Evolutionary conservation across 2,797 vertebrate genomes (phyloP), one percentile per base, ranked within the genome.

Genomic region (Darevskia nairensis): DNA sequence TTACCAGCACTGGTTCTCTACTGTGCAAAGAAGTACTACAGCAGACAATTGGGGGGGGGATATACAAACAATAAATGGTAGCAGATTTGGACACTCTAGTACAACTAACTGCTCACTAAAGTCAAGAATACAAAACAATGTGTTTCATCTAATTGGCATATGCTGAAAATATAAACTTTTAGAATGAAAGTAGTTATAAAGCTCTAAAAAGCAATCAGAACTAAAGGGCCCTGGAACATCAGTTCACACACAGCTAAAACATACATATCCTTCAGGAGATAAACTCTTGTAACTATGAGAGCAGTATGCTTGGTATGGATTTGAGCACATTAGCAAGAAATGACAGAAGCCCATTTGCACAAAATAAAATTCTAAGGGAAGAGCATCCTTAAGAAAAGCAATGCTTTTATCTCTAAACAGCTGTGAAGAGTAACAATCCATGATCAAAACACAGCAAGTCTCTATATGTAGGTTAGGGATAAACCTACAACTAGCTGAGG

Each of bases 1-100:
- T 96, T 95, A 96, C 86, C 83, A 92, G 61, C 91, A 89, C 69
- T 55, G 88, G 83, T 94, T 96, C 93, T 95, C 95, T 96, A 32
- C 89, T 76, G 39, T 89, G 88, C 89, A 93, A 89, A 93, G 84
- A 90, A 92, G 50, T 61, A 85, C n/a, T 1, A 87, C 82, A 59
- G 71, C 64, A 93, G 93, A 94, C 86, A 92, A 92, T 35, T 35
- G 35, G 95, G 29, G 21, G 29, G 85, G 50, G 50, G 50, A 55
- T 10, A 55, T 55, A 55, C 50, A 55, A 55, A 13, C 13, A 15
- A 55, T 55, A 55, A 55, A 55, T 23, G 6, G 61, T 19, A 64
- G 61, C 0, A 23, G 61, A 64, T 64, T 23, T 64, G 27, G 39
- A 2, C 15, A 39, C 25, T 27, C 35, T 19, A 25, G 32, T n/a